These are phyloP conservation scores for Piaya cayana DNA, from an alignment of 2,113 vertebrate genomes.

Conservation along the genomic window DNA sequence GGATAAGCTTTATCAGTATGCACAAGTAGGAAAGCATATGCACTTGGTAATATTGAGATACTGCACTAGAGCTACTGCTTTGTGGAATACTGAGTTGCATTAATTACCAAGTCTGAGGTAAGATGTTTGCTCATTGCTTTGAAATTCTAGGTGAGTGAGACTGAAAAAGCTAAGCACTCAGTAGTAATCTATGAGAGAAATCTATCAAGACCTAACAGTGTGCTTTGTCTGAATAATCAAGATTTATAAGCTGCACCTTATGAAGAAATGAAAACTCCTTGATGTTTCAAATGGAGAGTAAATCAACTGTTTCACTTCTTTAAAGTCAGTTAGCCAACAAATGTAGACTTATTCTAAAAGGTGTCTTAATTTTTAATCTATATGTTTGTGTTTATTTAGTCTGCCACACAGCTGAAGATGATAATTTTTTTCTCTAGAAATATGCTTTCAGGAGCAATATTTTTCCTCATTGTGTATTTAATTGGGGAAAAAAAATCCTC, in stretches of 20 bases:
- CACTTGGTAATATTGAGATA: conserved; percentile 24
- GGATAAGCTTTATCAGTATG: conserved; percentile 49
- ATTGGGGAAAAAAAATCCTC: background rate
- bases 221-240: background rate
- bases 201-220: background rate
- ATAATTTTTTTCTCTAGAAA: conserved; percentile 1
- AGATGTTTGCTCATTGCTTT: background rate
- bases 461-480: background rate
- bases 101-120: background rate
- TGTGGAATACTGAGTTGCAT: background rate
- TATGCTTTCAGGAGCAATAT: background rate
- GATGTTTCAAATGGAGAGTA: background rate
- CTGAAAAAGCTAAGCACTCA: background rate
- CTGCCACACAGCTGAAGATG: background rate
- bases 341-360: conserved; percentile 38
- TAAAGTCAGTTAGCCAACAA: background rate
- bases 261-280: background rate
- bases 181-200: background rate
- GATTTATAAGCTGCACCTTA: background rate
- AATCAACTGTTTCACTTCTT: background rate
- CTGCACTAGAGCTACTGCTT: background rate
- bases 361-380: conserved; percentile 59
- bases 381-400: conserved; percentile 10
- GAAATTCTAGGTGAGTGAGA: background rate
- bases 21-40: conserved; percentile 29